A percentile compares a stretch with the other conserved stretches of the same genome.
phyloP scores from a whole-genome alignment of 1,140 invertebrate species.

The Zaprionus gabonicus region DNA sequence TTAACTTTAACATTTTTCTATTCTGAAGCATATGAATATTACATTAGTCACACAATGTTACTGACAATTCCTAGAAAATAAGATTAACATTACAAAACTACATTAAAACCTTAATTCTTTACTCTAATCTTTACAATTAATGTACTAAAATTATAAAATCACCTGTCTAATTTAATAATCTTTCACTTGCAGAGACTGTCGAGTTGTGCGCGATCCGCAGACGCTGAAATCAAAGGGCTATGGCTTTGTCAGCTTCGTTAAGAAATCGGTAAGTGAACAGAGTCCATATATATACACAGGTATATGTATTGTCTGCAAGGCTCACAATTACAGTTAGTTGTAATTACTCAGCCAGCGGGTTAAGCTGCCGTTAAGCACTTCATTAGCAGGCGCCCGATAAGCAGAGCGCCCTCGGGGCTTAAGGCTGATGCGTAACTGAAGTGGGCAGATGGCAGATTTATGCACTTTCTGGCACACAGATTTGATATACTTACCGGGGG shows the following conservation, averaged over 20 bases:
- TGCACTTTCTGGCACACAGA: neutral
- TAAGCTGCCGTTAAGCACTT: conserved; percentile 3
- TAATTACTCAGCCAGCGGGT: conserved; percentile 1
- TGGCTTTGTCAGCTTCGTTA: conserved; percentile 99
- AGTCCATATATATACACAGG: neutral
- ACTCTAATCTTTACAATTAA: too few relatives aligned
- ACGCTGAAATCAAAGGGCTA: conserved; percentile 99
- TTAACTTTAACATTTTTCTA: too few relatives aligned
- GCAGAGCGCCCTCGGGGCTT: conserved; percentile 1
- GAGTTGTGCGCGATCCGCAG: conserved; percentile 99
- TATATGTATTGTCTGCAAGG: too few relatives aligned
- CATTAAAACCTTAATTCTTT: too few relatives aligned
- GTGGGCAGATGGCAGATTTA: neutral
- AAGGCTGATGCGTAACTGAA: neutral
- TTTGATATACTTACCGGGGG: conserved; percentile 3
- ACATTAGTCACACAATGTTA: too few relatives aligned
- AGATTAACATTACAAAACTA: too few relatives aligned
- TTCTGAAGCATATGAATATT: too few relatives aligned
- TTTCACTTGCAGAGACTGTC: conserved; percentile 93
- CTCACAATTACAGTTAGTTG: neutral
- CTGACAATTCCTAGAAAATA: too few relatives aligned
- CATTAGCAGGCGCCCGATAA: conserved; percentile 1
- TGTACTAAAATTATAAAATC: too few relatives aligned
- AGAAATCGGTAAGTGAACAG: conserved; percentile 94
- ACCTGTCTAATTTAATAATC: neutral